These are phyloP conservation scores for Uropetala carovei DNA, from an alignment of 2,888 invertebrate species.

Conservation along the genomic window DNA sequence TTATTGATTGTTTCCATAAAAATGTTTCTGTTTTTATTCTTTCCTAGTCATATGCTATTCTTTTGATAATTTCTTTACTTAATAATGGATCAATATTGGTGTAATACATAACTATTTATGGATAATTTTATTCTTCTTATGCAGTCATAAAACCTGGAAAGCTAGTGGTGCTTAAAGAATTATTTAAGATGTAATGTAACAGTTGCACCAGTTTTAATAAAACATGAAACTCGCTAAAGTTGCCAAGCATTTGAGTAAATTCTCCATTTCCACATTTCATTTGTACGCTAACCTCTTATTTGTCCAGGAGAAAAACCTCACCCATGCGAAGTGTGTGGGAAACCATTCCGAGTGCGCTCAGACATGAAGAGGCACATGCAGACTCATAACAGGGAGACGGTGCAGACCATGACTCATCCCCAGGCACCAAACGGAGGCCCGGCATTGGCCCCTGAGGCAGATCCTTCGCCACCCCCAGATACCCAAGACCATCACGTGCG, in stretches of 20 bases:
- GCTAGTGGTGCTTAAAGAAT: too few species aligned
- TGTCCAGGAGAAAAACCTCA: constrained; percentile 85
- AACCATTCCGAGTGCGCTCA: constrained; percentile 88
- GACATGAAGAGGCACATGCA: constrained; percentile 89
- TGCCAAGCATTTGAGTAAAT: neutral
- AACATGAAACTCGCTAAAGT: too few species aligned
- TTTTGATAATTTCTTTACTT: too few species aligned
- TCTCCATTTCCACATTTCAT: neutral
- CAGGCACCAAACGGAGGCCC: constrained; percentile 31
- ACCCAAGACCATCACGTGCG: constrained; percentile 7
- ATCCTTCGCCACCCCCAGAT: constrained; percentile 41
- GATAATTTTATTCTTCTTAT: too few species aligned
- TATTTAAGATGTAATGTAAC: too few species aligned
- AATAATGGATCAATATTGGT: too few species aligned
- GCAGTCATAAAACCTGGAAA: too few species aligned
- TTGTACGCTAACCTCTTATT: constrained; percentile 52
- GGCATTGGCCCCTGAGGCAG: constrained; percentile 21
- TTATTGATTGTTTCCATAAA: too few species aligned
- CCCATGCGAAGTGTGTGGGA: constrained; percentile 85
- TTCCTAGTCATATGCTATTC: too few species aligned
- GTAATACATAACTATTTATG: too few species aligned
- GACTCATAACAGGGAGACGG: constrained; percentile 78
- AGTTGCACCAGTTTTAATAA: too few species aligned
- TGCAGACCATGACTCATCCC: constrained; percentile 7
- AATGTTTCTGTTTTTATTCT: too few species aligned